Conservation (phyloP, 2,797 vertebrate species). For the Ptychobarbus kaznakovi region DNA sequence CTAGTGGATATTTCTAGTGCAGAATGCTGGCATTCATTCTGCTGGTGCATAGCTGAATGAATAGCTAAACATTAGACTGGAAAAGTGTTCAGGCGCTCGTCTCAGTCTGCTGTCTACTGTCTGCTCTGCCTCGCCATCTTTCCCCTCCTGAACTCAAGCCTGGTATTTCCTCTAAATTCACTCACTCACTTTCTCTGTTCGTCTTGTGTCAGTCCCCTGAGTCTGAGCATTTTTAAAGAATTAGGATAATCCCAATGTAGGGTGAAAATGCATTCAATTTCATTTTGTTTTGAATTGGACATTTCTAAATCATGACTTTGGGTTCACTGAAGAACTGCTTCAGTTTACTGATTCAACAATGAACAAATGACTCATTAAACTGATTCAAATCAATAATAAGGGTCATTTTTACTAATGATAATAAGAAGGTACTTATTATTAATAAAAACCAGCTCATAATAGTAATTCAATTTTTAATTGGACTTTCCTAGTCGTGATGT, state of each 20-base stretch:
- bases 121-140: constrained; percentile 9
- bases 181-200: constrained; percentile 2
- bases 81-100: constrained; percentile 28
- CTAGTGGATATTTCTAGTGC: constrained; percentile 17
- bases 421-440: neutral
- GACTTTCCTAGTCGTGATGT: neutral
- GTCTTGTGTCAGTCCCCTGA: neutral
- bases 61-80: constrained; percentile 37
- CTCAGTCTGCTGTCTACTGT: constrained; percentile 16
- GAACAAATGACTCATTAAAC: neutral
- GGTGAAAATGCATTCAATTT: constrained; percentile 35
- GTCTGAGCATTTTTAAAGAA: constrained; percentile 19
- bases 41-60: constrained; percentile 41
- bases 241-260: constrained; percentile 19
- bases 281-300: constrained; percentile 24
- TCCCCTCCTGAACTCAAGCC: neutral
- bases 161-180: constrained; percentile 9
- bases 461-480: neutral
- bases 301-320: neutral
- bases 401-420: neutral
- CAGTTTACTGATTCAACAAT: neutral
- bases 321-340: neutral
- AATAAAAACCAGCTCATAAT: neutral
- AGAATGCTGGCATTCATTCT: constrained; percentile 44
- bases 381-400: neutral